phyloP scores from a whole-genome alignment of 2,797 vertebrate genomes.

The Notolabrus celidotus region DNA sequence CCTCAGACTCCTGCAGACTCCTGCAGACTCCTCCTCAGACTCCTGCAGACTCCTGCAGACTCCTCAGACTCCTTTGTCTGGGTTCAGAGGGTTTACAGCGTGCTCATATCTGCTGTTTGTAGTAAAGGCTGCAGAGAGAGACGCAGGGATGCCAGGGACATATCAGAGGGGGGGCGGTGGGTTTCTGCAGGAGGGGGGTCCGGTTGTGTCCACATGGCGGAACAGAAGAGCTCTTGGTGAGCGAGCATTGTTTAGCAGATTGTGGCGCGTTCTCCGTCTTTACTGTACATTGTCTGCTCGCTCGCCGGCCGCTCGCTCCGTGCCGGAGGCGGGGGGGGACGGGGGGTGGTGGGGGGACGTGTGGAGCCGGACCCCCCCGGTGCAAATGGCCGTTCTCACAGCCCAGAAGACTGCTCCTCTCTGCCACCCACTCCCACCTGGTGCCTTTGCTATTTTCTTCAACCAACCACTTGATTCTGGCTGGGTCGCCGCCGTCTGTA shows the following conservation, averaged over 20 bases:
- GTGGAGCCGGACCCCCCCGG: conserved; percentile 80
- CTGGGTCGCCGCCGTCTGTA: conserved; percentile 87
- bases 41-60: no score
- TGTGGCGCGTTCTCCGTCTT: conserved; percentile 76
- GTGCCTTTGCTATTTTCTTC: conserved; percentile 90
- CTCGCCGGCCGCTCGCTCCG: conserved; percentile 75
- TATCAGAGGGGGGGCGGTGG: conserved; percentile 52
- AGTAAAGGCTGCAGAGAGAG: conserved; percentile 33
- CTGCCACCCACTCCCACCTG: conserved; percentile 91
- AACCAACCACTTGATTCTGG: conserved; percentile 87
- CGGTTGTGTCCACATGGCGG: conserved; percentile 81
- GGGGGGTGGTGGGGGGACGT: conserved; percentile 41
- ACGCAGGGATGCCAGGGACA: conserved; percentile 58
- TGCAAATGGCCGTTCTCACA: conserved; percentile 90
- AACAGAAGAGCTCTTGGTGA: conserved; percentile 83
- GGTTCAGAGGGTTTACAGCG: background rate
- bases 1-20: no score
- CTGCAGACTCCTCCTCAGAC: no score
- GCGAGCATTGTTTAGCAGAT: conserved; percentile 84
- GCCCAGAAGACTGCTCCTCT: conserved; percentile 89
- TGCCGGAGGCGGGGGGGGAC: conserved; percentile 60
- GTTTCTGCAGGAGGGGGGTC: conserved; percentile 39
- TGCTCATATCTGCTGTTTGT: conserved; percentile 13
- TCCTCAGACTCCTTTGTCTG: background rate
- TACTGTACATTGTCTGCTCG: conserved; percentile 84